These are phyloP conservation scores for Psococerastis gibbosa DNA, from an alignment of 2,888 invertebrate species.

Conservation along the genomic window DNA sequence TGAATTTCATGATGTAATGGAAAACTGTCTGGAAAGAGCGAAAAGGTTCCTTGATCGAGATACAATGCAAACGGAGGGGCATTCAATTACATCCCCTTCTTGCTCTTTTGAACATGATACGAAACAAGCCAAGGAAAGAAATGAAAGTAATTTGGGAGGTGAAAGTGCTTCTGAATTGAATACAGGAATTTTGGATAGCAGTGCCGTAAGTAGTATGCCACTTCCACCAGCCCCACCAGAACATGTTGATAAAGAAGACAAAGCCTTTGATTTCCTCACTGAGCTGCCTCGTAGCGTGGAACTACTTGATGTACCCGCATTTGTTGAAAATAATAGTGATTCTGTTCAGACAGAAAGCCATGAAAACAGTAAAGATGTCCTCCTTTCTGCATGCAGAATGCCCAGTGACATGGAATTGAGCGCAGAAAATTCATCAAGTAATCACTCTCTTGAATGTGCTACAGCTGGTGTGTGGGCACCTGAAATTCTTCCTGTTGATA, in stretches of 20 bases:
- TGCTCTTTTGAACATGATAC: no score
- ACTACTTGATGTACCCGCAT: neutral
- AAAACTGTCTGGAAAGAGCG: constrained; percentile 8
- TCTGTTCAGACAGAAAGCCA: no score
- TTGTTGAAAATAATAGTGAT: no score
- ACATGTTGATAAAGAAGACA: neutral
- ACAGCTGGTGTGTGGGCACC: neutral
- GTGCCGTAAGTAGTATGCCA: no score
- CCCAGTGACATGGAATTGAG: neutral
- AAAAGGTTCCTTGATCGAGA: neutral
- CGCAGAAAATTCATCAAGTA: neutral
- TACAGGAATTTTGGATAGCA: no score
- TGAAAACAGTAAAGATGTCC: neutral
- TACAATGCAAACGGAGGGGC: no score
- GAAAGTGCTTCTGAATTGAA: no score
- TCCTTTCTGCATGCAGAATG: neutral
- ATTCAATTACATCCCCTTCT: no score
- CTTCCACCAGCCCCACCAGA: neutral
- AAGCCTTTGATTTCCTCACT: no score
- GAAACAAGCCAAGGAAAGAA: no score
- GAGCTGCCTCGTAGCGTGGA: neutral
- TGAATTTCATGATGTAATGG: constrained; percentile 9
- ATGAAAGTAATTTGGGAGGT: no score
- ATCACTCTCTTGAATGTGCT: neutral
- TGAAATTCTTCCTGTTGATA: constrained; percentile 4